Base-by-base conservation (phyloP, 2,888 invertebrate species). In the Asteroscopus sphinx region DNA sequence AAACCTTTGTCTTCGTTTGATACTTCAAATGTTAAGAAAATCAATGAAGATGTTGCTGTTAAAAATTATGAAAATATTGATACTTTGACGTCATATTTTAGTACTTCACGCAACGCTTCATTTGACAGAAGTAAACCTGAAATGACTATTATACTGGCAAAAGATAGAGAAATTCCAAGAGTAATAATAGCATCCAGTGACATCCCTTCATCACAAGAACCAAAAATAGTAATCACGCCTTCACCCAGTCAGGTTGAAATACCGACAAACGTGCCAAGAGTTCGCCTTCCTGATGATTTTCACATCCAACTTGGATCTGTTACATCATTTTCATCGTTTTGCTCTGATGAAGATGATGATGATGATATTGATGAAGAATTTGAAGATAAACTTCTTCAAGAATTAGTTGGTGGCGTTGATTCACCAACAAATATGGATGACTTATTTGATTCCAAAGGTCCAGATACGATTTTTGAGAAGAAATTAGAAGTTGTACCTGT, bases 211-310 rank as follows among this genome's bases (percentile, higher is more conserved):
- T 84, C 93, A 56, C 96, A 94, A 62, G 96, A 96, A 73, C 94
- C 95, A 0, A 95, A 95, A 79, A 95, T 96, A 56, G 91, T 96
- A 30, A 96, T 96, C 15, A 95, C 95, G 72, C 95, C 96, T 6
- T 95, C 95, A 0, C 90, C 94, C 36, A 91, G 85, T 68, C 86
- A 88, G 67, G 60, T 76, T n/a, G 86, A 86, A 70, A 83, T 91
- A 54, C 80, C 86, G 3, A 80, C 84, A 56, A 90, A 92, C 73
- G 88, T 92, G 47, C 94, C 95, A 6, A 90, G 95, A 79, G 95
- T 95, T 1, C 88, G 91, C 53, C 85, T 93, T 40, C 94, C 94
- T 26, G 93, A 91, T 52, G 92, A 93, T 68, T 93, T 94, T 59
- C 93, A 94, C 70, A 85, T 87, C 0, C 84, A 83, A 54, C 78